Evolutionary conservation across 2,888 invertebrate species (phyloP), one percentile per base, ranked within the genome.

Genomic region (Dryadula phaetusa): DNA sequence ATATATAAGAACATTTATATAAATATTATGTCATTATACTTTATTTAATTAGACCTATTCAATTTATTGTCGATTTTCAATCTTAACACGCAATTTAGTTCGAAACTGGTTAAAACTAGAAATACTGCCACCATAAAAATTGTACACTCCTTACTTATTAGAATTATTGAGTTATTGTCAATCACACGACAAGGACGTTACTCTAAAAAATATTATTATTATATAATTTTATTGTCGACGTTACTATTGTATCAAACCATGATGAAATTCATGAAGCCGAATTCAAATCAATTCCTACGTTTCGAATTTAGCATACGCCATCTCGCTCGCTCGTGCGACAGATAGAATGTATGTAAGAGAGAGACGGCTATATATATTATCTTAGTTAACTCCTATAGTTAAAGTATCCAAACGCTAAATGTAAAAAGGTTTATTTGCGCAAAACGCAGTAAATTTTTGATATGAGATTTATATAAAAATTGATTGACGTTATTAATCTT

Each of bases 391-490:
- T 68, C 72, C 74, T 74, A 72, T 74, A 72, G 72, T 69, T 71
- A 70, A 71, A 70, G 74, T 74, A 73, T 44, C 67, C 77, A 76
- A 77, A 79, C 75, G 75, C 77, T 77, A 77, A 64, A 64, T 75
- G 75, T 79, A 78, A 79, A 79, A 82, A 83, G 80, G 80, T 74
- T 52, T 52, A 52, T 32, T 52, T 79, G 80, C 79, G 78, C 80
- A 78, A 80, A 80, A 80, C 79, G 76, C 79, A 80, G 77, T 82
- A 81, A 73, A 80, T 70, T 79, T 80, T 78, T 90, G 91, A 91
- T 92, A 92, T 92, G 91, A 89, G 90, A 90, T 90, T 87, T 90
- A 90, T 92, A 90, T 88, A 79, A 84, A 52, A 80, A 79, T 83
- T 83, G 85, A 91, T 90, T 90, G 90, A 91, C 90, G 85, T 88